phyloP scores from a whole-genome alignment of 2,113 vertebrate species.

The Hassar affinis region DNA sequence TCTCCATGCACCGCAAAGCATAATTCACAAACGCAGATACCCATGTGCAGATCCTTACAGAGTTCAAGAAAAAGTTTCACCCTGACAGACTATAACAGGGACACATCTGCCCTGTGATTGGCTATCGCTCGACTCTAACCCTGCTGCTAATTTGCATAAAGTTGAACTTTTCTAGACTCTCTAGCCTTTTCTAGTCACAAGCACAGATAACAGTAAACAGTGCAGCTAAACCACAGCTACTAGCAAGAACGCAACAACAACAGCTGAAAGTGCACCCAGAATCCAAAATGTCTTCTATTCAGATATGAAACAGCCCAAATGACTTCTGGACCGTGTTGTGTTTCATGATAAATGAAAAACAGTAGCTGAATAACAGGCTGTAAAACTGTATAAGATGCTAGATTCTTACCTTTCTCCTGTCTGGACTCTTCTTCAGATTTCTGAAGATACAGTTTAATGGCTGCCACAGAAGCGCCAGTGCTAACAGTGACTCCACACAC shows the following conservation, averaged over 20 bases:
- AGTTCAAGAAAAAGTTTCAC: no score
- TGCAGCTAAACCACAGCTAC: neutral
- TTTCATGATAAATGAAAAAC: neutral
- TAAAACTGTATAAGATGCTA: neutral
- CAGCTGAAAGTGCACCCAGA: neutral
- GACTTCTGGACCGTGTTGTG: neutral
- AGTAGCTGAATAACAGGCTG: neutral
- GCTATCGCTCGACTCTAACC: neutral
- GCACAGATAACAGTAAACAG: neutral
- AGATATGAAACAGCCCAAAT: no score
- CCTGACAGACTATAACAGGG: no score
- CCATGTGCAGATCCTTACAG: no score
- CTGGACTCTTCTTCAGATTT: neutral
- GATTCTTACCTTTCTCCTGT: neutral
- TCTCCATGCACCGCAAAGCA: no score
- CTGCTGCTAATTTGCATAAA: no score
- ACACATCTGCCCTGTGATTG: neutral
- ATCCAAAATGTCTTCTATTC: neutral
- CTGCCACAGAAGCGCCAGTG: conserved; percentile 44
- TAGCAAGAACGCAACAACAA: neutral
- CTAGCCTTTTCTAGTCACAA: no score
- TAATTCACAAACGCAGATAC: no score
- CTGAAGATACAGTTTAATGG: conserved; percentile 41
- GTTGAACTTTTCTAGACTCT: no score
- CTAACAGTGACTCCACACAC: conserved; percentile 50